A percentile compares a stretch with the other conserved stretches of the same genome.
Conservation (phyloP, 1,140 invertebrate species). For the Pseudomyrmex sp. region DNA sequence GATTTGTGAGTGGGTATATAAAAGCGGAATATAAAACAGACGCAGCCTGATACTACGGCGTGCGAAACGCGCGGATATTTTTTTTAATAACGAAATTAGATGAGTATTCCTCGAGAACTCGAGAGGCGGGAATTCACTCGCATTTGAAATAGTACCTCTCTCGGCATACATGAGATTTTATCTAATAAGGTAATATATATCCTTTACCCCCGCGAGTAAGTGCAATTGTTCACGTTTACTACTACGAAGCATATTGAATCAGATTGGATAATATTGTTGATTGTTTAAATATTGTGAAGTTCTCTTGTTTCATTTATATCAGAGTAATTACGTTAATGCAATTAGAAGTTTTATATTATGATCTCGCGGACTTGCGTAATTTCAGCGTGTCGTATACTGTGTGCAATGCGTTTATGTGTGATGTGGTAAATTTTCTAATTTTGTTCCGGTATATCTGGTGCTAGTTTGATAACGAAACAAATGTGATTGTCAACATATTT, state of each 20-base stretch:
- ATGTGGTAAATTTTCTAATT: slow-evolving; percentile 12
- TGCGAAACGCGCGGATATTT: slow-evolving; percentile 47
- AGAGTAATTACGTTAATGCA: slow-evolving; percentile 25
- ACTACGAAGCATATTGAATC: not conserved
- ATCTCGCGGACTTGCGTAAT: not conserved
- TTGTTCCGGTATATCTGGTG: not conserved
- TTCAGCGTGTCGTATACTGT: not conserved
- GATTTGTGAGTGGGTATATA: slow-evolving; percentile 63
- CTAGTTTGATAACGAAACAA: slow-evolving; percentile 11
- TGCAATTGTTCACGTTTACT: not conserved
- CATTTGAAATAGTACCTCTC: not conserved
- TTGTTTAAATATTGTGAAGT: not conserved
- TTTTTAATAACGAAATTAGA: slow-evolving; percentile 51
- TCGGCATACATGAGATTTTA: slow-evolving; percentile 25
- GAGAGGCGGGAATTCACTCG: not conserved
- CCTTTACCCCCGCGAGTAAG: not conserved
- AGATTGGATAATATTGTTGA: not conserved
- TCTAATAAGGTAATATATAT: slow-evolving; percentile 6
- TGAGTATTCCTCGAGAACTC: not conserved
- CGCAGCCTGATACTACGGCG: slow-evolving; percentile 45
- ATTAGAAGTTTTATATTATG: slow-evolving; percentile 2
- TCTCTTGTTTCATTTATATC: not conserved
- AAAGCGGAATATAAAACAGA: slow-evolving; percentile 65
- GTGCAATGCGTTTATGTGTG: not conserved
- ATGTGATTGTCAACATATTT: slow-evolving; percentile 4